These are phyloP conservation scores for Chromis chromis DNA, from an alignment of 2,797 vertebrate species.

Conservation along the genomic window DNA sequence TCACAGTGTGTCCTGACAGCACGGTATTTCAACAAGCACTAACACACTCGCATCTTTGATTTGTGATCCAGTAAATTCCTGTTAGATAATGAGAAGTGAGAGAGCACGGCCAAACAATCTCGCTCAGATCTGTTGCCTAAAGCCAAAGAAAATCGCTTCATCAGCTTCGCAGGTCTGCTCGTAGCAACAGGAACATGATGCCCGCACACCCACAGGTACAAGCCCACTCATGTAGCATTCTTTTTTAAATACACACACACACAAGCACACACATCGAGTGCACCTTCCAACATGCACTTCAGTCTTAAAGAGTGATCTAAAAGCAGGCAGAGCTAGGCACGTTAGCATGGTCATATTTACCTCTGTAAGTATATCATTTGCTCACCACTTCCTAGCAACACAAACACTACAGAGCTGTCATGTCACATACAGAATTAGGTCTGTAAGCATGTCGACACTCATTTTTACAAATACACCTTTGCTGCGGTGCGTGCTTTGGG, in stretches of 20 bases:
- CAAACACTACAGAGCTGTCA: not conserved
- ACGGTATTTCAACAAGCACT: conserved; percentile 59
- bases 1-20: conserved; percentile 51
- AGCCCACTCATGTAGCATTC: conserved; percentile 75
- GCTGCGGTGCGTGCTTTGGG: not conserved
- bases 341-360: not conserved
- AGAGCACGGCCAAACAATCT: conserved; percentile 32
- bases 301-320: not conserved
- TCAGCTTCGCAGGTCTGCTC: conserved; percentile 55
- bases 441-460: not conserved
- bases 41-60: conserved; percentile 62
- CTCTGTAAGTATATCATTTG: not conserved
- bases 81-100: conserved; percentile 61
- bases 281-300: not conserved
- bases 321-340: not conserved
- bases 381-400: not conserved
- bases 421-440: not conserved
- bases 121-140: conserved; percentile 65
- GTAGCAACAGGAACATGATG: conserved; percentile 55
- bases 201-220: conserved; percentile 67
- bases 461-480: not conserved
- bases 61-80: conserved; percentile 66
- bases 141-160: conserved; percentile 71
- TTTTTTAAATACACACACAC: conserved; percentile 54
- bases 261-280: conserved; percentile 2